Conservation (phyloP, 2,113 vertebrate genomes). For the Xiphorhynchus elegans region DNA sequence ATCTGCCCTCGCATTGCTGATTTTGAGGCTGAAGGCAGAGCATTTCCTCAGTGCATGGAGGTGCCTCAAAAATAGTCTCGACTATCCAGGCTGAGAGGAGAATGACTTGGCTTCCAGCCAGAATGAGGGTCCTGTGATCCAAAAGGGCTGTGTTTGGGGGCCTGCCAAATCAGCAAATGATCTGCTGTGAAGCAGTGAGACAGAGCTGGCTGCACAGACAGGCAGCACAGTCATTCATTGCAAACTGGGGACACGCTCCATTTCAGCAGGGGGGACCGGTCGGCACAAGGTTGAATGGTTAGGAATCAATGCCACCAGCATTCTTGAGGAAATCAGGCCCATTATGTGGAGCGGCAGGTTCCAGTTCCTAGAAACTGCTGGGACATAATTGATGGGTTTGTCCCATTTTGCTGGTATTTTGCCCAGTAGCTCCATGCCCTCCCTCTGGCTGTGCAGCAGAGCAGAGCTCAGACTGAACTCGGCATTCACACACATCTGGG, state of each 20-base stretch:
- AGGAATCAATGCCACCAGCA: background rate
- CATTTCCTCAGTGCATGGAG: background rate
- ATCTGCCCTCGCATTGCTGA: background rate
- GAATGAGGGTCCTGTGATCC: background rate
- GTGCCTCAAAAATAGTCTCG: background rate
- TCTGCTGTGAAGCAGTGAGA: background rate
- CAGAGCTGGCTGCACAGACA: background rate
- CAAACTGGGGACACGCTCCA: background rate
- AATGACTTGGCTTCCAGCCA: background rate
- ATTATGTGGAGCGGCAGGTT: background rate
- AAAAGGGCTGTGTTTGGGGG: background rate
- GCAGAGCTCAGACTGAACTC: background rate
- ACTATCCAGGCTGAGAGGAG: background rate
- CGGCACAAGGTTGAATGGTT: background rate
- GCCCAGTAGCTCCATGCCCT: background rate
- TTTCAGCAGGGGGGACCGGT: background rate
- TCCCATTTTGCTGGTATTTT: background rate
- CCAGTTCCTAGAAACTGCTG: background rate
- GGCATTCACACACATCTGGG: background rate
- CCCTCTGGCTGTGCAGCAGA: background rate
- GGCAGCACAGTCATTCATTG: background rate
- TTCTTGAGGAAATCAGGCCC: background rate
- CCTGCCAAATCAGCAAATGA: slow-evolving; percentile 27
- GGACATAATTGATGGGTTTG: background rate
- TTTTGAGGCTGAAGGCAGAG: background rate